Base-by-base conservation (phyloP, 2,113 vertebrate species). In the Polypterus senegalus region DNA sequence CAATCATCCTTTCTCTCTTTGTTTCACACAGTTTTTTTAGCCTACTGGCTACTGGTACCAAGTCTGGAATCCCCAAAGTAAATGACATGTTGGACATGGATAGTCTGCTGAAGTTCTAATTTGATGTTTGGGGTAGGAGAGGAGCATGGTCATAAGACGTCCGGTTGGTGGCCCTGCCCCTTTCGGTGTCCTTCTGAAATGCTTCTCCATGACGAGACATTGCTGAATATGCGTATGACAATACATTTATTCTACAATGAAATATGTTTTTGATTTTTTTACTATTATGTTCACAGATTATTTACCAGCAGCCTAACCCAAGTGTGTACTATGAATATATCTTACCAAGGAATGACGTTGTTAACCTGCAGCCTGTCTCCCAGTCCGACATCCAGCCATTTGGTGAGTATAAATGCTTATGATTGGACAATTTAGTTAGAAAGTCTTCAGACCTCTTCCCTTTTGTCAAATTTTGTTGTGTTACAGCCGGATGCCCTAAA, bases 271-370 rank as follows among this genome's bases (percentile, higher is more conserved):
- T 43, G 43, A 3, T 44, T 27, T 27, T 27, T 27, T 27, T 27
- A 27, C 27, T 27, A 27, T 27, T 27, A 27, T 47, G 53, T 62
- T 52, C 54, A 44, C 61, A 86, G 84, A 46, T 86, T 48, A 84
- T 85, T 64, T 86, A 84, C 64, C 80, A 86, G 58, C 81, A 85
- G 62, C 79, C 84, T 52, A 69, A 71, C 58, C 75, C 77, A 47
- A 71, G 68, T 58, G 65, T 85, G 27, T 60, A 72, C 61, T 83
- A 80, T 70, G 79, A 85, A 63, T 85, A 82, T 65, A 73, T 69
- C 27, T 10, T 76, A 27, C 79, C 76, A 57, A 71, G 54, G 58
- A 59, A 72, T 53, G 63, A 63, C 11, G 68, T 67, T 43, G 59
- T 54, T 47, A 49, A 54, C 46, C 56, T 70, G 1, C 69, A 69